Evolutionary conservation across 2,113 vertebrate species (phyloP), one percentile per base, ranked within the genome.

Genomic region (Chionomys nivalis): DNA sequence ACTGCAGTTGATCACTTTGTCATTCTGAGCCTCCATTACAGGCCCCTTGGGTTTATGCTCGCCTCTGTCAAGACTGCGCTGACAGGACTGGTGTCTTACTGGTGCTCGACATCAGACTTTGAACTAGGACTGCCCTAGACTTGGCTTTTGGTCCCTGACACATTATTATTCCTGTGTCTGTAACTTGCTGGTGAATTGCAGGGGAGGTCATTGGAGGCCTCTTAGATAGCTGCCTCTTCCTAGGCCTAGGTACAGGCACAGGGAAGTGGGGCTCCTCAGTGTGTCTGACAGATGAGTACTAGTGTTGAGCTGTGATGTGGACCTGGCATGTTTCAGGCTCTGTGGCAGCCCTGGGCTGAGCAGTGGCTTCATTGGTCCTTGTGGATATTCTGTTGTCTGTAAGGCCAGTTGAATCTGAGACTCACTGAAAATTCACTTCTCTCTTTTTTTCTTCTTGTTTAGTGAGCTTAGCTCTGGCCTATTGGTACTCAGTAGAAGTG

Each of bases 1-100:
- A 0, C 77, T 7, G 72, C 72, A 19, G 47, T 85, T 58, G 21
- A 58, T 58, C 92, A 28, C 88, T 91, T 61, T 36, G 52, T 66
- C 12, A 3, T 63, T 79, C 5, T 0, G 0, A 33, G 21, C 91
- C 42, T 21, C 49, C 1, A 0, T 7, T 5, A 24, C 26, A 0
- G 16, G 9, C 31, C 36, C 44, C 33, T 44, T 36, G 13, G 61
- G 5, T 47, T 68, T 65, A 3, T 19, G 21, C 33, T 66, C 8
- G 2, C 5, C 8, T 47, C 17, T 90, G 47, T 58, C 0, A 0
- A 36, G 85, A 42, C 7, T 4, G 5, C 44, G 26, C 1, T 7
- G 9, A 28, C 55, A 65, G 0, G 44, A 24, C 19, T 5, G 6
- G 26, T 23, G 2, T 76, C 95, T 58, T 23, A 16, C 8, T 63